Evolutionary conservation across 2,797 vertebrate species (phyloP), one percentile per base, ranked within the genome.

Genomic region (Argya squamiceps): DNA sequence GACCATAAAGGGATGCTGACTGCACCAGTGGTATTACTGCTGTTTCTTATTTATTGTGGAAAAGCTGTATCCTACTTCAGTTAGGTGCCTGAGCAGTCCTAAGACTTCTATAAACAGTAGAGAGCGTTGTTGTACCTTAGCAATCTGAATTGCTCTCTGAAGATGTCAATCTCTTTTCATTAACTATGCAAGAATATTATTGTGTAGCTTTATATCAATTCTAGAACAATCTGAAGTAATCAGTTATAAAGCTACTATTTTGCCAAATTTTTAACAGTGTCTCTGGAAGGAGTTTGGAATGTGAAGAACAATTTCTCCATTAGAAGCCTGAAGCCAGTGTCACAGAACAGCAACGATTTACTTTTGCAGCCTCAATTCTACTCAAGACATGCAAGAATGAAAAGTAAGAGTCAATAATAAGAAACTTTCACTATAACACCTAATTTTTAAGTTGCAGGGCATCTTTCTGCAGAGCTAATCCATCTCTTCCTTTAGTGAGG

Each of bases 221-320:
- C n/a, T 70, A 82, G 62, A 89, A 84, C 26, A 85, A 71, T 22
- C 26, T 86, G 64, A 80, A 88, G 37, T 84, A 50, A 84, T 78
- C 44, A 8, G 12, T 84, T 95, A 18, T 83, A 92, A 93, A 6
- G 3, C 32, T 93, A 36, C 87, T 96, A 22, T 95, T 97, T 94
- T 93, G 53, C n/a, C 47, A 78, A 92, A 96, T 96, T 94, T 29
- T 97, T 95, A 90, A 95, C 97, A 98, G 98, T 81, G 91, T 79
- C 96, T 93, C 71, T 98, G 95, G 97, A 98, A 94, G 94, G 95
- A 88, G 93, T 98, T 92, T 97, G 97, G 97, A 98, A 93, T 32
- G 49, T 97, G 89, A 95, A 94, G 92, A 97, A 94, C 74, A 96
- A 97, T 68, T 94, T 98, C 37, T 89, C 95, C 6, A 21, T 93